These are phyloP conservation scores for Platysteira castanea DNA, from an alignment of 2,113 vertebrate species.

Conservation along the genomic window DNA sequence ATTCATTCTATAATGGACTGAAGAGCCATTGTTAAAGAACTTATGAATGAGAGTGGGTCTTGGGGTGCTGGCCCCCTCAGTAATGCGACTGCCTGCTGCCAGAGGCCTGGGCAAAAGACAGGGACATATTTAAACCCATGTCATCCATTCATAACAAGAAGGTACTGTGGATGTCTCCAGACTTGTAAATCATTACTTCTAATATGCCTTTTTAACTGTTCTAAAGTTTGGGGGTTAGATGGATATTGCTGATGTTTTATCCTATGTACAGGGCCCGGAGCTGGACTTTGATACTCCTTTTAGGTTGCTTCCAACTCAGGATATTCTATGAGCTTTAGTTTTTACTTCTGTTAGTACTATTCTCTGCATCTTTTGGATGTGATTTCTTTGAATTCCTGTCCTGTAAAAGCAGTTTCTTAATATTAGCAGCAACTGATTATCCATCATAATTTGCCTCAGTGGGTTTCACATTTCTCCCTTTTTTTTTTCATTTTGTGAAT, in stretches of 20 bases:
- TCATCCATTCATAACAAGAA: background rate
- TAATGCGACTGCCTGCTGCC: too few relatives aligned
- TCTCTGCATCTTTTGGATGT: background rate
- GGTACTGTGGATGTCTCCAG: background rate
- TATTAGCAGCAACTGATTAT: background rate
- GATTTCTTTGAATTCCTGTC: background rate
- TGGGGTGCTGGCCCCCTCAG: too few relatives aligned
- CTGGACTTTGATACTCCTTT: background rate
- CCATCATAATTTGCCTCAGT: background rate
- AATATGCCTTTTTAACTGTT: background rate
- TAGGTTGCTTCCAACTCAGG: background rate
- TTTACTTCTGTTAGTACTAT: background rate
- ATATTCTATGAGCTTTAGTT: background rate
- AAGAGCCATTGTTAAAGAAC: too few relatives aligned
- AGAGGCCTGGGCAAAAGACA: too few relatives aligned
- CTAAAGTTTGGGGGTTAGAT: background rate
- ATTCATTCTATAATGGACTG: too few relatives aligned
- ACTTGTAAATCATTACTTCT: background rate
- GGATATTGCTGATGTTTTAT: background rate
- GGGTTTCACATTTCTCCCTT: background rate
- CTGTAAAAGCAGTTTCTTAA: background rate
- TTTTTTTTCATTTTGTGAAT: background rate
- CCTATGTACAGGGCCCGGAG: rapidly evolving
- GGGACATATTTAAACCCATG: too few relatives aligned
- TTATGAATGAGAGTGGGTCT: too few relatives aligned